Evolutionary conservation across 2,797 vertebrate species (phyloP).

Genomic region (Sebastes flavidus): DNA sequence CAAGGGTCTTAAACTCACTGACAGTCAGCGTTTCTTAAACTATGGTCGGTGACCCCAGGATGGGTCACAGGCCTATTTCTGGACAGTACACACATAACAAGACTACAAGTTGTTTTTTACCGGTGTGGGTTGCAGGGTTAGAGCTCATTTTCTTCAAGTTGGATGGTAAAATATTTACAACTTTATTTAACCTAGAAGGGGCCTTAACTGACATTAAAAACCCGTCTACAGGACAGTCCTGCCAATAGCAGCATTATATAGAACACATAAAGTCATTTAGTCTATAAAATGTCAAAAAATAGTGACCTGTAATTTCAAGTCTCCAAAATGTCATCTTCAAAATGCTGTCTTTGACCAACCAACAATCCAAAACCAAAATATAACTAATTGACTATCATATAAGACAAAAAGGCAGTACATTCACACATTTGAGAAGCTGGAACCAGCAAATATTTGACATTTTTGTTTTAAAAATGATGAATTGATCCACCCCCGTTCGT

Average conservation of each 20-base stretch:
- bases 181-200: neutral
- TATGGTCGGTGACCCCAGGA: conserved; percentile 38
- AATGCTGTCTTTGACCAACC: neutral
- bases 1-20: conserved; percentile 30
- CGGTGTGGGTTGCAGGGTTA: neutral
- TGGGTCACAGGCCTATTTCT: conserved; percentile 55
- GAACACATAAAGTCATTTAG: neutral
- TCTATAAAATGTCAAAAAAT: neutral
- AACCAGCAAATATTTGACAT: neutral
- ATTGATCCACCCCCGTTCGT: neutral
- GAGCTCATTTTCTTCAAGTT: neutral
- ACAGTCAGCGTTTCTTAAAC: conserved; percentile 54
- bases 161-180: conserved; percentile 9
- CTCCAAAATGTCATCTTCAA: neutral
- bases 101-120: conserved; percentile 16
- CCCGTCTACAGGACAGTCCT: neutral
- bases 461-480: neutral
- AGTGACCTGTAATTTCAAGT: neutral
- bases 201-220: neutral
- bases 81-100: conserved; percentile 25
- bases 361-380: neutral
- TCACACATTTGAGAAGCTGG: neutral
- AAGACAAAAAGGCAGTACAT: neutral
- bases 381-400: neutral
- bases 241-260: neutral